Evolutionary conservation across 2,888 invertebrate genomes (phyloP), one percentile per base, ranked within the genome.

Genomic region (Phyto melanocephala): DNA sequence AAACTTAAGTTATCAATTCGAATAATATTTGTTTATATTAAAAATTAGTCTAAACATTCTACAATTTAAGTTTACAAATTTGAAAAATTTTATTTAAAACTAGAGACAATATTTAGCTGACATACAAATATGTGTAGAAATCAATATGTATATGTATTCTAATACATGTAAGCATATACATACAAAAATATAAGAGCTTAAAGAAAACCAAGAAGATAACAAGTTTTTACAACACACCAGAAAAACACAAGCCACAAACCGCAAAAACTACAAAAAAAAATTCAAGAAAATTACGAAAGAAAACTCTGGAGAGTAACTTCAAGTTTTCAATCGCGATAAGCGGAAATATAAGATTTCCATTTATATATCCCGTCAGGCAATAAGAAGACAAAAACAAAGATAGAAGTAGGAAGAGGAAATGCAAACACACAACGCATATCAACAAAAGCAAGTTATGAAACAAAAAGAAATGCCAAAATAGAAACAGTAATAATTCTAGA

Each of bases 301-400:
- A 54, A 45, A 65, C 81, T 75, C 81, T 50, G 35, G 83, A 87
- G 87, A 87, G 86, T 87, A 88, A 87, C 88, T 90, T 89, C 85
- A 89, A 88, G 86, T 87, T 88, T 90, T 86, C 87, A 87, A 90
- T 90, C 90, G 81, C 83, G 88, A 88, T 87, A 87, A 86, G 85
- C 85, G 83, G 85, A 86, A 88, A 86, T 88, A 86, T 86, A 86
- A 89, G 88, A 89, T 89, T 89, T 88, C 86, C 89, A 88, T 88
- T 89, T 89, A 87, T 83, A 84, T 85, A 84, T 84, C 82, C 85
- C 80, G 63, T 65, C 74, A 80, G 80, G 82, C 74, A 52, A 71
- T 56, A 40, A 20, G 13, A 56, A 50, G 40, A 35, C 28, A 45
- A 79, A 13, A 60, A 4, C 37, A 70, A 42, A 42, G 24, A 63